These are phyloP conservation scores for Scleropages formosus DNA, from an alignment of 2,797 vertebrate species.

Conservation along the genomic window DNA sequence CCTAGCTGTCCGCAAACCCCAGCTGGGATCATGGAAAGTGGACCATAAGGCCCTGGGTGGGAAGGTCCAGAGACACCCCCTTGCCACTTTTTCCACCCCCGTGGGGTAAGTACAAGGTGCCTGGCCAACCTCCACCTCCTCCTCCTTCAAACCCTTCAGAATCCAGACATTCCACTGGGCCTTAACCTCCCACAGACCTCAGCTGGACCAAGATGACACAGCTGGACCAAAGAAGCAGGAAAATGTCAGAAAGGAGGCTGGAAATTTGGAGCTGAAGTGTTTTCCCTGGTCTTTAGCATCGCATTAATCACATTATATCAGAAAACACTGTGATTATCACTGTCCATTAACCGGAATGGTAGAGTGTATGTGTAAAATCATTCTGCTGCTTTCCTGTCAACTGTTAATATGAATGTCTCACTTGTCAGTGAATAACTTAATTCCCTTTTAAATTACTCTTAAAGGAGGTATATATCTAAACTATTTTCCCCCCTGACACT, in stretches of 20 bases:
- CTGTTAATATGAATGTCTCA: slow-evolving; percentile 7
- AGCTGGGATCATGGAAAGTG: slow-evolving; percentile 1
- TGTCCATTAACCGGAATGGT: slow-evolving; percentile 12
- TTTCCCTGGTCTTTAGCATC: background rate
- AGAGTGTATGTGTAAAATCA: slow-evolving; percentile 19
- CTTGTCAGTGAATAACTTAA: slow-evolving; percentile 24
- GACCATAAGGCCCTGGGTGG: too few relatives aligned
- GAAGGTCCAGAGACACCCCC: background rate
- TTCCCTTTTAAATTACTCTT: slow-evolving; percentile 13
- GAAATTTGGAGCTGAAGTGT: background rate
- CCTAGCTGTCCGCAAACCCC: background rate
- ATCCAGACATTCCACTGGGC: background rate
- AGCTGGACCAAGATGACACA: background rate
- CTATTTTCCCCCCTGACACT: background rate
- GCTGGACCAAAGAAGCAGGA: background rate
- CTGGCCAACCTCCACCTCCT: too few relatives aligned
- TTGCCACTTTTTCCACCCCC: background rate
- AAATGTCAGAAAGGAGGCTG: background rate
- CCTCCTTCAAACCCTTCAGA: too few relatives aligned
- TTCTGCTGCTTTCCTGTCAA: slow-evolving; percentile 16
- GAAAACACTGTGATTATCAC: slow-evolving; percentile 22
- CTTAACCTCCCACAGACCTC: background rate
- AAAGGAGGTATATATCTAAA: background rate
- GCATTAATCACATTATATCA: background rate
- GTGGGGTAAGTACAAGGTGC: background rate